Conservation (phyloP, 92 coral and sea anemone genomes). For the Anthopleura xanthogrammica region DNA sequence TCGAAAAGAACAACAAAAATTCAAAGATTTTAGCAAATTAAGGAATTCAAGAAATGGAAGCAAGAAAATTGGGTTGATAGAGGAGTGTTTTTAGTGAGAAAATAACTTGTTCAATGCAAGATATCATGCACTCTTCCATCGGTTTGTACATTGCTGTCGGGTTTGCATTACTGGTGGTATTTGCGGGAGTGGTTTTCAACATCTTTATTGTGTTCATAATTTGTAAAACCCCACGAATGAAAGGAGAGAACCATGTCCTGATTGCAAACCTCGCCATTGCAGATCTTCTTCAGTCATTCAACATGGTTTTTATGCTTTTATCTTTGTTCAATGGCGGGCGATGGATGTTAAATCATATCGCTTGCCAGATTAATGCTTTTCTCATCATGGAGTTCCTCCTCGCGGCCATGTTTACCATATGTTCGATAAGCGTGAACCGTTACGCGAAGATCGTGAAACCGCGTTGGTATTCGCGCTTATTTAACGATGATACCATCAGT, state of each 20-base stretch:
- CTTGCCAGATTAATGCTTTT: conserved; percentile 51
- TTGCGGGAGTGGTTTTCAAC: conserved; percentile 30
- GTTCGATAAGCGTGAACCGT: conserved; percentile 52
- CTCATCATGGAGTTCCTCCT: conserved; percentile 43
- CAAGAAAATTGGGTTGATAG: background rate
- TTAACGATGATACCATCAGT: conserved; percentile 28
- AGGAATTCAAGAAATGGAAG: background rate
- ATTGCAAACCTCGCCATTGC: conserved; percentile 52
- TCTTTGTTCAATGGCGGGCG: conserved; percentile 36
- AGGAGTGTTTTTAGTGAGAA: background rate
- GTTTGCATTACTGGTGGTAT: conserved; percentile 12
- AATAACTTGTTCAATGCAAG: background rate
- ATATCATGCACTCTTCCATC: conserved; percentile 8
- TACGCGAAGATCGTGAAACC: conserved; percentile 58
- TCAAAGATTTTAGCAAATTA: no score
- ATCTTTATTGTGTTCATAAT: conserved; percentile 36
- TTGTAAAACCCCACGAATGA: conserved; percentile 30
- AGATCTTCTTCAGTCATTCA: conserved; percentile 46
- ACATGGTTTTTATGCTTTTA: conserved; percentile 37
- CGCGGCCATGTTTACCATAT: conserved; percentile 54
- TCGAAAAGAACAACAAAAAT: no score
- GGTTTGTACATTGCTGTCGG: conserved; percentile 21
- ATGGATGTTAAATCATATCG: conserved; percentile 28
- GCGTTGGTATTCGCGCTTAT: conserved; percentile 30
- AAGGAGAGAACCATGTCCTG: conserved; percentile 33